A percentile compares a stretch with the other conserved stretches of the same genome.
Conservation (phyloP, 2,888 invertebrate genomes). For the Drosophila anceps region DNA sequence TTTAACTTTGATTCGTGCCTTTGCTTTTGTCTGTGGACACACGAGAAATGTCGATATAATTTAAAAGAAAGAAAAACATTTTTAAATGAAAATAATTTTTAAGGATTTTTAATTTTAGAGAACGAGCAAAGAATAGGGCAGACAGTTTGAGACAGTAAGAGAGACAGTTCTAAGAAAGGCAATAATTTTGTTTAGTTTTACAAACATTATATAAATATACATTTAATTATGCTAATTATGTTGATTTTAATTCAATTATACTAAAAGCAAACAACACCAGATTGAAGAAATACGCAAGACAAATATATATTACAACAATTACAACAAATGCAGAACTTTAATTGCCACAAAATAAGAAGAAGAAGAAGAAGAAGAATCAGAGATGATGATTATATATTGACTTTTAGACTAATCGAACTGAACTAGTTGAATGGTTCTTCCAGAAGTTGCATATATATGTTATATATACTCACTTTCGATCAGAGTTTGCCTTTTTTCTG, state of each 20-base stretch:
- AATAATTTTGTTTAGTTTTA: constrained; percentile 64
- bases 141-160: constrained; percentile 25
- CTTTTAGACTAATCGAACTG: constrained; percentile 1
- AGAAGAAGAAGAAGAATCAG: not conserved
- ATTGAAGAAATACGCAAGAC: constrained; percentile 72
- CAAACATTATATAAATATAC: constrained; percentile 48
- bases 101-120: constrained; percentile 58
- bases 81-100: constrained; percentile 44
- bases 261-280: constrained; percentile 71
- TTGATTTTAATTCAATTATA: constrained; percentile 74
- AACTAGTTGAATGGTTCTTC: constrained; percentile 20
- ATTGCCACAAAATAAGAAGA: not conserved
- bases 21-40: constrained; percentile 48
- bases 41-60: constrained; percentile 70
- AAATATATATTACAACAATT: constrained; percentile 50
- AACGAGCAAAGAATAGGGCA: constrained; percentile 4
- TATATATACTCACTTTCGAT: constrained; percentile 10
- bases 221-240: constrained; percentile 69
- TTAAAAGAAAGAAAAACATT: constrained; percentile 61
- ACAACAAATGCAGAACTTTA: constrained; percentile 47
- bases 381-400: constrained; percentile 5
- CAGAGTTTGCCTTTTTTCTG: constrained; percentile 7
- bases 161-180: constrained; percentile 39
- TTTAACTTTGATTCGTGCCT: constrained; percentile 47
- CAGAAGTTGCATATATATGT: constrained; percentile 25